Conservation (phyloP, 2,797 vertebrate species). For the Thaleichthys pacificus region DNA sequence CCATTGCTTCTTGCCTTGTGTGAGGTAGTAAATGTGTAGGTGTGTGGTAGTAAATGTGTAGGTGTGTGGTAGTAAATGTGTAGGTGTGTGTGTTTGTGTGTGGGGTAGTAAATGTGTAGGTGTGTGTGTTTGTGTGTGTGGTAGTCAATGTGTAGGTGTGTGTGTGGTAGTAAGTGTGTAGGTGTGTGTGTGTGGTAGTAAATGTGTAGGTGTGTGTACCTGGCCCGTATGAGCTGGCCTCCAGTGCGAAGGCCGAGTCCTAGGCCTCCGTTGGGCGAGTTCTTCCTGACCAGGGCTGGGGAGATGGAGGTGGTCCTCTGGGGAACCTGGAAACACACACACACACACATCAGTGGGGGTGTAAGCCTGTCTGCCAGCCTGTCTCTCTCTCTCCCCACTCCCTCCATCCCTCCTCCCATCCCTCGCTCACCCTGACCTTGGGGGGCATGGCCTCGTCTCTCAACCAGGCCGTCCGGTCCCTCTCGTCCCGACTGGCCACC, state of each 20-base stretch:
- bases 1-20: too few species aligned
- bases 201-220: conserved; percentile 68
- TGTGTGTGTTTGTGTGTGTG: too few species aligned
- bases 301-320: conserved; percentile 96
- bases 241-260: conserved; percentile 79
- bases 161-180: not conserved
- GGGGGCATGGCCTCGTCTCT: conserved; percentile 84
- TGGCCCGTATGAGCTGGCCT: conserved; percentile 87
- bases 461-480: conserved; percentile 87
- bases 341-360: not conserved
- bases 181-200: too few species aligned
- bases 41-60: not conserved
- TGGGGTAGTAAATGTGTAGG: too few species aligned
- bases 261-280: conserved; percentile 88
- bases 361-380: not conserved
- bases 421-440: conserved; percentile 70
- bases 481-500: conserved; percentile 74
- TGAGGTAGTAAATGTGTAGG: too few species aligned
- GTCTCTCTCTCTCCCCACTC: conserved; percentile 1
- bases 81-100: not conserved
- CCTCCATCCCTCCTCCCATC: conserved; percentile 23
- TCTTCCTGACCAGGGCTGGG: conserved; percentile 92
- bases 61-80: too few species aligned
- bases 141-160: too few species aligned
- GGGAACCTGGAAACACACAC: conserved; percentile 79